Evolutionary conservation across 2,113 vertebrate species (phyloP).

Genomic region (Percopsis transmontana): DNA sequence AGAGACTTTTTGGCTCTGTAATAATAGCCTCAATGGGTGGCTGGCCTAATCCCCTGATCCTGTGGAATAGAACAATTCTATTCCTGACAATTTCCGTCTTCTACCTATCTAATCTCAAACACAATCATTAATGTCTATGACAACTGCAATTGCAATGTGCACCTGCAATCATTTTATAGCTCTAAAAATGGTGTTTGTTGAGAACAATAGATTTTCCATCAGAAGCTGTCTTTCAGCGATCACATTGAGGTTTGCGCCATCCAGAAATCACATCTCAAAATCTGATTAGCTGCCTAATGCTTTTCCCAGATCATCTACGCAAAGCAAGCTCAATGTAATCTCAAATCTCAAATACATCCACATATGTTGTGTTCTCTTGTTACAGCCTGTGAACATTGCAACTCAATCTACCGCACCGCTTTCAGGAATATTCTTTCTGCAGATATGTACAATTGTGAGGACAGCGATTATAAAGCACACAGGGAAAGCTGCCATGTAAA

Average conservation of each 20-base stretch:
- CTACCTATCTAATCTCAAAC: conserved; percentile 14
- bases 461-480: background rate
- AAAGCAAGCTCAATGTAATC: conserved; percentile 22
- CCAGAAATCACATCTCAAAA: conserved; percentile 40
- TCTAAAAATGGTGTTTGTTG: conserved; percentile 10
- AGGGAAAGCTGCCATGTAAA: conserved; percentile 19
- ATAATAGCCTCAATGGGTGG: conserved; percentile 30
- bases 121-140: conserved; percentile 8
- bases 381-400: conserved; percentile 30
- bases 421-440: conserved; percentile 44
- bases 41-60: conserved; percentile 35
- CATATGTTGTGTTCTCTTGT: conserved; percentile 46
- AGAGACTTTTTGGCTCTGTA: conserved; percentile 6
- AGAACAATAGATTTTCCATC: conserved; percentile 25
- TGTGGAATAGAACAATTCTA: conserved; percentile 18
- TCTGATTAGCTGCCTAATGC: conserved; percentile 35
- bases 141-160: background rate
- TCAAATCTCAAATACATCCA: conserved; percentile 53
- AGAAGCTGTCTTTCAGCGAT: conserved; percentile 7
- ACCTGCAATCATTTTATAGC: conserved; percentile 14
- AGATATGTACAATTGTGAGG: conserved; percentile 14
- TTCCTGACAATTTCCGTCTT: conserved; percentile 1
- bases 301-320: conserved; percentile 39
- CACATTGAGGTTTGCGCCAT: conserved; percentile 34
- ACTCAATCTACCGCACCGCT: background rate